A percentile compares a stretch with the other conserved stretches of the same genome.
These are phyloP conservation scores for Drosophila virilis DNA, from an alignment of 1,140 invertebrate species.

Conservation along the genomic window DNA sequence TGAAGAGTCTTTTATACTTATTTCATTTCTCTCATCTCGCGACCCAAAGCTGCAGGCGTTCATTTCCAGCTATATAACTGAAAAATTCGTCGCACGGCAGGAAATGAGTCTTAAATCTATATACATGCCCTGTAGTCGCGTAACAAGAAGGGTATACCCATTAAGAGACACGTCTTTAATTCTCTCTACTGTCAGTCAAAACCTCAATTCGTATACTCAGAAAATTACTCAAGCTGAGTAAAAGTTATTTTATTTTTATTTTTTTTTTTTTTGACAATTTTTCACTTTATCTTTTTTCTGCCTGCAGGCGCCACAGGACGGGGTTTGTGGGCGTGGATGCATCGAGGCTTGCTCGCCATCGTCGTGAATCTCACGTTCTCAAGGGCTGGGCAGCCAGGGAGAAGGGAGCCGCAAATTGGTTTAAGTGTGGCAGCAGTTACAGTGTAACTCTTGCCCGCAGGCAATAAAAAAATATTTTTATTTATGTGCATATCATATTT, in stretches of 20 bases:
- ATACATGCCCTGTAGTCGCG: slow-evolving; percentile 5
- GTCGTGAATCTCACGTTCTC: slow-evolving; percentile 44
- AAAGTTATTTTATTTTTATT: slow-evolving; percentile 14
- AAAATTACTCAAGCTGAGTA: background rate
- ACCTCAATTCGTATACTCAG: background rate
- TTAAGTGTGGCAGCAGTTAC: slow-evolving; percentile 56
- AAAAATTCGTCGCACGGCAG: slow-evolving; percentile 46
- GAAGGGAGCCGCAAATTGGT: slow-evolving; percentile 63
- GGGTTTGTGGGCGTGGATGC: slow-evolving; percentile 58
- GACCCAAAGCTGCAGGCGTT: slow-evolving; percentile 73
- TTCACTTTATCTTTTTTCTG: slow-evolving; percentile 5
- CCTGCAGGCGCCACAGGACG: slow-evolving; percentile 20
- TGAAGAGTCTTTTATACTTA: slow-evolving; percentile 17
- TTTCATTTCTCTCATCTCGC: slow-evolving; percentile 41
- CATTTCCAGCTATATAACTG: slow-evolving; percentile 40
- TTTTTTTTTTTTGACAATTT: background rate
- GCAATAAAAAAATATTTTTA: slow-evolving; percentile 61
- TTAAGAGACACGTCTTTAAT: background rate
- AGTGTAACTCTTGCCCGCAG: slow-evolving; percentile 51
- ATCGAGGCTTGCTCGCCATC: slow-evolving; percentile 60
- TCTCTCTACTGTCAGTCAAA: background rate
- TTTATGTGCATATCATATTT: slow-evolving; percentile 51
- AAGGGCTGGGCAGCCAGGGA: slow-evolving; percentile 23
- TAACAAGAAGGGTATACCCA: background rate
- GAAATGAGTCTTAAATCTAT: slow-evolving; percentile 69